A percentile compares a stretch with the other conserved stretches of the same genome.
phyloP scores from a whole-genome alignment of 2,113 vertebrate genomes.

The Silurus meridionalis region DNA sequence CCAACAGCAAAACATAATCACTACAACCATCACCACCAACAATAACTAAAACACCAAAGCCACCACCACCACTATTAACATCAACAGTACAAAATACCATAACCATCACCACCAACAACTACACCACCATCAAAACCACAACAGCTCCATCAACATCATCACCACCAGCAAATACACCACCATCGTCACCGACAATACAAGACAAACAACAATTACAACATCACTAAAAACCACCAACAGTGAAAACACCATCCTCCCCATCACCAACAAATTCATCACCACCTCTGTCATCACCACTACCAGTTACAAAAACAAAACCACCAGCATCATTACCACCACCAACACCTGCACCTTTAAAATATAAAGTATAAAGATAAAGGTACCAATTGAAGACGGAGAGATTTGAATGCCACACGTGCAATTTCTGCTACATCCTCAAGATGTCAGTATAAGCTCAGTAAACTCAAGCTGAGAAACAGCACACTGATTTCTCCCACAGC shows the following conservation, averaged over 20 bases:
- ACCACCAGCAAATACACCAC: neutral
- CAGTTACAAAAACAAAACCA: neutral
- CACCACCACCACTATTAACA: too few species aligned
- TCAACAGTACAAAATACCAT: too few species aligned
- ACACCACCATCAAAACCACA: neutral
- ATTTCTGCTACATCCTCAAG: conserved; percentile 13
- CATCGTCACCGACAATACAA: too few species aligned
- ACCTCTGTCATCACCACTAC: neutral
- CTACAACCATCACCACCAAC: too few species aligned
- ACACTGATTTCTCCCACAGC: neutral
- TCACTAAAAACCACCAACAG: neutral
- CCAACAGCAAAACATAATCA: too few species aligned
- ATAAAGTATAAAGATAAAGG: neutral
- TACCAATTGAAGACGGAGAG: neutral
- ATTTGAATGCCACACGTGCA: neutral
- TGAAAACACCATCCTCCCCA: neutral
- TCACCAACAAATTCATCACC: neutral
- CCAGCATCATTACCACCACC: neutral
- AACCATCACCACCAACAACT: too few species aligned
- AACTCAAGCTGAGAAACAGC: neutral
- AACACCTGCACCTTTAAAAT: neutral
- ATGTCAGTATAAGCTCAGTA: conserved; percentile 22
- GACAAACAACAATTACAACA: neutral
- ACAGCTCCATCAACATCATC: neutral
- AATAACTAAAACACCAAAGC: too few species aligned